Percentiles rank a stretch among this genome's conserved stretches.
phyloP scores from a whole-genome alignment of 1,140 invertebrate species.

The Odontomachus brunneus region DNA sequence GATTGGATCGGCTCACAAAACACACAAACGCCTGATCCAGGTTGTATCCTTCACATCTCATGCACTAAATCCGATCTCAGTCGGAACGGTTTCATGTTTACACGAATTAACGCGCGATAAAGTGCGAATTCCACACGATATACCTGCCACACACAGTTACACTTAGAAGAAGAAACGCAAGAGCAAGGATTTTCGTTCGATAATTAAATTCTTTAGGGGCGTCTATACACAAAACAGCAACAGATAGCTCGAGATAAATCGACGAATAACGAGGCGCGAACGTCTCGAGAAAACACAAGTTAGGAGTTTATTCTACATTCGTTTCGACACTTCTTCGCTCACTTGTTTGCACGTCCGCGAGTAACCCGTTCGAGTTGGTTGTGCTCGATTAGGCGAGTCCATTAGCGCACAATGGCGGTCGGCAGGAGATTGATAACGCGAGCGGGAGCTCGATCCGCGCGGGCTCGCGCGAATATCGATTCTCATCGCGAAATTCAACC shows the following conservation, averaged over 20 bases:
- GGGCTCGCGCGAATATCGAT: slow-evolving; percentile 58
- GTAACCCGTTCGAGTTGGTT: background rate
- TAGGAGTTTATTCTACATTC: background rate
- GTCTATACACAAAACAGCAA: too few relatives aligned
- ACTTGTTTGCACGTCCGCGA: slow-evolving; percentile 1
- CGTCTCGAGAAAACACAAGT: too few relatives aligned
- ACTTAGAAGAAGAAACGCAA: too few relatives aligned
- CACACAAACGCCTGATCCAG: background rate
- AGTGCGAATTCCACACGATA: too few relatives aligned
- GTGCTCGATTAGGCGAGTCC: slow-evolving; percentile 39
- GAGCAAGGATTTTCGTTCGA: too few relatives aligned
- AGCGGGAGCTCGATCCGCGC: slow-evolving; percentile 28
- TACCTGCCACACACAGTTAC: too few relatives aligned
- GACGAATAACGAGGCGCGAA: too few relatives aligned
- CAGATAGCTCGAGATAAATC: too few relatives aligned
- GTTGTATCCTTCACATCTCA: background rate
- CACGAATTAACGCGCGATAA: too few relatives aligned
- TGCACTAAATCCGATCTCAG: background rate
- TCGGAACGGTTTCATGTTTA: too few relatives aligned
- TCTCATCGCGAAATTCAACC: slow-evolving; percentile 36
- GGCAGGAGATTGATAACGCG: slow-evolving; percentile 44
- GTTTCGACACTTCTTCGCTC: background rate
- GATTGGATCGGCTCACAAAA: background rate
- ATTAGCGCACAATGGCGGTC: slow-evolving; percentile 36
- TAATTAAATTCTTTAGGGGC: too few relatives aligned